Evolutionary conservation across 1,140 invertebrate genomes (phyloP).

Genomic region (Leptinotarsa texana): DNA sequence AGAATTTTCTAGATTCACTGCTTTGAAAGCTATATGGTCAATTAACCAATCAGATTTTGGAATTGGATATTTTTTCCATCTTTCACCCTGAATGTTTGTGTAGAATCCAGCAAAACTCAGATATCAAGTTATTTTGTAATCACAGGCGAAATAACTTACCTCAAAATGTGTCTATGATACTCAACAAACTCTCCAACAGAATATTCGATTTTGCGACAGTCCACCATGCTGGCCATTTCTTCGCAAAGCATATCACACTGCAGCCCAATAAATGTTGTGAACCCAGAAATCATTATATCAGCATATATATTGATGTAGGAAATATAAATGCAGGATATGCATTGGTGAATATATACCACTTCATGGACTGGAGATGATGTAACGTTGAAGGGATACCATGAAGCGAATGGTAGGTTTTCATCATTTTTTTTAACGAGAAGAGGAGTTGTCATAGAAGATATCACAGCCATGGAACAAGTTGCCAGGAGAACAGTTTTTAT

Average conservation of each 20-base stretch:
- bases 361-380: background rate
- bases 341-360: constrained; percentile 23
- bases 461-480: background rate
- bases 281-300: constrained; percentile 23
- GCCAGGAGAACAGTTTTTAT: background rate
- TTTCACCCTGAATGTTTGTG: no score
- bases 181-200: background rate
- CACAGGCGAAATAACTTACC: background rate
- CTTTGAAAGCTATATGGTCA: no score
- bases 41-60: no score
- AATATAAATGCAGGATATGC: background rate
- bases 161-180: background rate
- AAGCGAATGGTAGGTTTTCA: background rate
- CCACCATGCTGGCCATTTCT: background rate
- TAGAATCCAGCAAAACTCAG: no score
- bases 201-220: background rate
- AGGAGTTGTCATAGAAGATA: constrained; percentile 10
- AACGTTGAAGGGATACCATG: constrained; percentile 21
- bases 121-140: background rate
- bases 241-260: constrained; percentile 22
- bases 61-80: no score
- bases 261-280: constrained; percentile 4
- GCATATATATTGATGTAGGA: constrained; percentile 19
- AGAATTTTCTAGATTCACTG: no score
- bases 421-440: background rate